phyloP scores from a whole-genome alignment of 2,888 invertebrate species.

The Agrenia bidenticulata region DNA sequence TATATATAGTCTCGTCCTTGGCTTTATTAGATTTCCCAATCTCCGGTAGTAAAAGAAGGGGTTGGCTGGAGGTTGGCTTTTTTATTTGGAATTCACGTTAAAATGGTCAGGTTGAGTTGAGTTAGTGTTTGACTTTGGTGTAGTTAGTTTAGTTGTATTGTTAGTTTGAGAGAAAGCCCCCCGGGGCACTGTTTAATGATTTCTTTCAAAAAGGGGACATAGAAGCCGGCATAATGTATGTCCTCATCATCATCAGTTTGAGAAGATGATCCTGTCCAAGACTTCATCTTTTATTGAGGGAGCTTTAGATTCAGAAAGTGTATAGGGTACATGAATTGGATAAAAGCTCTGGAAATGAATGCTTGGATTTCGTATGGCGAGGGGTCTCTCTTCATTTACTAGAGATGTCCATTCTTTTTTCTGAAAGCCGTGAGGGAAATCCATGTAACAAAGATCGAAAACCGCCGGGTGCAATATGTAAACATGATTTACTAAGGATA shows the following conservation, averaged over 20 bases:
- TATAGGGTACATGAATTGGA: neutral
- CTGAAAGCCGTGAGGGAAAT: too few relatives aligned
- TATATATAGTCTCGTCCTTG: slow-evolving; percentile 6
- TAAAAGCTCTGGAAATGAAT: neutral
- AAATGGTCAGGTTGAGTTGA: slow-evolving; percentile 9
- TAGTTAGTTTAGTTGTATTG: slow-evolving; percentile 18
- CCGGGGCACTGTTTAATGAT: slow-evolving; percentile 25
- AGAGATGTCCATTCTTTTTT: neutral
- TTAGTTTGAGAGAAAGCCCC: slow-evolving; percentile 23
- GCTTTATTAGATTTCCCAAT: slow-evolving; percentile 7
- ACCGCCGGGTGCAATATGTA: slow-evolving; percentile 21
- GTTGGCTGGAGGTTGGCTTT: slow-evolving; percentile 8
- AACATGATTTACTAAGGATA: slow-evolving; percentile 19
- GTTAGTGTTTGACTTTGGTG: slow-evolving; percentile 17
- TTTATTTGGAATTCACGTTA: neutral
- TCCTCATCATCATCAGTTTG: slow-evolving; percentile 11
- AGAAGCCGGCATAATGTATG: slow-evolving; percentile 18
- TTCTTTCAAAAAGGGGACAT: slow-evolving; percentile 18
- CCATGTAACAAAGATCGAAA: neutral
- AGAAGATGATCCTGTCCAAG: slow-evolving; percentile 15
- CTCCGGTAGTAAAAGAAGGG: slow-evolving; percentile 14
- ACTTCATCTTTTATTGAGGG: slow-evolving; percentile 19
- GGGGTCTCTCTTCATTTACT: neutral
- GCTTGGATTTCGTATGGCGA: neutral
- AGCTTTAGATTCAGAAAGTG: neutral